Evolutionary conservation across 2,888 invertebrate genomes (phyloP), one percentile per base, ranked within the genome.

Genomic region (Rapana venosa): DNA sequence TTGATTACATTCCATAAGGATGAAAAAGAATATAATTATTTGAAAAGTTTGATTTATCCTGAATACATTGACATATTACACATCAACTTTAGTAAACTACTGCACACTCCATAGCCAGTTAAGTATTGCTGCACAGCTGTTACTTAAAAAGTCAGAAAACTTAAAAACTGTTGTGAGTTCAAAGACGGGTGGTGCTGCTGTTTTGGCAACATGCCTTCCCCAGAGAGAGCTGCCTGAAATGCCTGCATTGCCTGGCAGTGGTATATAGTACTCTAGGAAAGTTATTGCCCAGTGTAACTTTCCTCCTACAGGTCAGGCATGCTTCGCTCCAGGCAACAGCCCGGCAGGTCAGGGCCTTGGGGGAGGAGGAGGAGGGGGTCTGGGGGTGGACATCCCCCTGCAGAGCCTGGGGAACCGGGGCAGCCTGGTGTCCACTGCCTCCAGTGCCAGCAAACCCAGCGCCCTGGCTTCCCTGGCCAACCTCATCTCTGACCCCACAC

Each of bases 391-490:
- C 97, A 97, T 93, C 97, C 97, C 94, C n/a, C 92, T 94, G 66
- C 95, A 93, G 97, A 97, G 94, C 96, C 96, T 93, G 95, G 97
- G 96, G 32, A 98, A 98, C 91, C 97, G 98, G 56, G 98, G 98
- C 83, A 98, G 98, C 92, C 96, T 98, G 88, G 98, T 98, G 1
- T 98, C 98, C 0, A 97, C 98, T 77, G 95, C 96, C 11, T 96
- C 96, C 88, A 96, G 96, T 4, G 96, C 96, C 87, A 98, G 98
- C 89, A 99, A 99, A 95, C 98, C 98, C 0, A 97, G 98, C 0
- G 95, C 95, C 15, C 98, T 98, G 30, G 98, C 98, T 0, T 98
- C 98, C 88, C 96, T 99, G 87, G 98, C 98, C 0, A 98, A 98
- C n/a, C 96, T 98, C 56, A 97, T 98, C 56, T 93, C 93, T 17